A percentile compares a stretch with the other conserved stretches of the same genome.
These are phyloP conservation scores for Marisa cornuarietis DNA, from an alignment of 1,140 invertebrate species.

Conservation along the genomic window DNA sequence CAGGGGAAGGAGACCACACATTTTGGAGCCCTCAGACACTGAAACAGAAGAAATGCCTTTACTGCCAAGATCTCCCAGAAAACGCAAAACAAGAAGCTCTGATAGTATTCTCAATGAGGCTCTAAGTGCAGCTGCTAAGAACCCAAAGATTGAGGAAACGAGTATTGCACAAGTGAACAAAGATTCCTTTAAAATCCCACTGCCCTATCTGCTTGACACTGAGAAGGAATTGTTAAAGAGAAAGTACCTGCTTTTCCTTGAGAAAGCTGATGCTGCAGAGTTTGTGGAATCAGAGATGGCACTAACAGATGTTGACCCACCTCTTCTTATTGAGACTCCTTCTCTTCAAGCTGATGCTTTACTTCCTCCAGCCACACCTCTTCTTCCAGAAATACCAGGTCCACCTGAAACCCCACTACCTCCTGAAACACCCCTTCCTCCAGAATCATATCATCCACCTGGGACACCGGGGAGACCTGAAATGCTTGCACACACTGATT, in stretches of 20 bases:
- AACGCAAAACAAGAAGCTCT: background rate
- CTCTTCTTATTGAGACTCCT: conserved; percentile 11
- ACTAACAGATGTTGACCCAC: conserved; percentile 8
- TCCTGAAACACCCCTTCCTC: conserved; percentile 13
- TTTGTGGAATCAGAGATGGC: background rate
- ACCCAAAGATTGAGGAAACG: background rate
- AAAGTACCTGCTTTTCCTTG: conserved; percentile 19
- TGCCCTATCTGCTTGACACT: no score
- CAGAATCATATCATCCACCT: conserved; percentile 1
- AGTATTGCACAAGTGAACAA: no score
- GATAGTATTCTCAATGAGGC: background rate
- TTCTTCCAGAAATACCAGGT: conserved; percentile 17
- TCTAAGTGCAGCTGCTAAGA: background rate
- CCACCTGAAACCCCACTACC: conserved; percentile 11
- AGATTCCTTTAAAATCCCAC: no score
- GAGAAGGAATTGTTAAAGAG: conserved; percentile 11
- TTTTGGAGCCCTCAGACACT: conserved; percentile 13
- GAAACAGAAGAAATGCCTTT: background rate
- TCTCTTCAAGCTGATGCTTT: conserved; percentile 17
- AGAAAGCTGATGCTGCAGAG: conserved; percentile 5
- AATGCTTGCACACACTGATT: no score
- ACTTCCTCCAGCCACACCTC: conserved; percentile 18
- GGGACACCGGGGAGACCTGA: background rate
- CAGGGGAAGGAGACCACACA: background rate
- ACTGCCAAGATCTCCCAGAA: background rate